A percentile compares a stretch with the other conserved stretches of the same genome.
Evolutionary conservation across 2,113 vertebrate species (phyloP).

Genomic region (Heterocephalus glaber): DNA sequence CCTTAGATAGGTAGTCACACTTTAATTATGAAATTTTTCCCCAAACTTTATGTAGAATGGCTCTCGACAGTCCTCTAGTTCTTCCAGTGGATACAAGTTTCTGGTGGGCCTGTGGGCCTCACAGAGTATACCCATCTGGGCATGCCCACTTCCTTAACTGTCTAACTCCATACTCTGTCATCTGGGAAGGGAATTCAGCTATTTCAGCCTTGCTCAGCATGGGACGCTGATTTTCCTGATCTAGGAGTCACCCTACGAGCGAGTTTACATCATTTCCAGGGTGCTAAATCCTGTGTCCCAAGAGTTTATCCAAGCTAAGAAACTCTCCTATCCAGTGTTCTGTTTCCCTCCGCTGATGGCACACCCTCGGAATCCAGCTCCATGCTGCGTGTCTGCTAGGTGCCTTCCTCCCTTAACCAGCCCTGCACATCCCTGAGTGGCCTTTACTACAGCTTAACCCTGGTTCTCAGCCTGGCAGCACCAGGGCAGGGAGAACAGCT

Average conservation of each 20-base stretch:
- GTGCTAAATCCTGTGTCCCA: not conserved
- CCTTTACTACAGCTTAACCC: not conserved
- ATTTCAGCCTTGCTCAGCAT: not conserved
- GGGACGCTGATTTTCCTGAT: not conserved
- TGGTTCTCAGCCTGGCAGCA: not conserved
- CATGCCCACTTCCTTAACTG: not conserved
- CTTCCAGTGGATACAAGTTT: not conserved
- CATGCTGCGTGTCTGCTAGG: not conserved
- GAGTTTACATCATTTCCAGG: not conserved
- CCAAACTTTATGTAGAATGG: too few species aligned
- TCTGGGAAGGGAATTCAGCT: not conserved
- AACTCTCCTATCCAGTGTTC: not conserved
- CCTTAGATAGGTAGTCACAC: too few species aligned
- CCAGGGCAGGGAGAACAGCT: not conserved
- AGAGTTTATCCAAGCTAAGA: not conserved
- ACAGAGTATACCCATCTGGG: too few species aligned
- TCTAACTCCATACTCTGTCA: not conserved
- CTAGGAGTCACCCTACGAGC: not conserved
- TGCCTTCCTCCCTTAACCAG: not conserved
- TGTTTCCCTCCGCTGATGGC: not conserved
- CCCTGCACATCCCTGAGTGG: not conserved
- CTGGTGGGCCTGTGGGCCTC: not conserved
- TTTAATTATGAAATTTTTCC: too few species aligned
- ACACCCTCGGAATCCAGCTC: not conserved
- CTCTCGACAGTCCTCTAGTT: not conserved